Evolutionary conservation across 2,113 vertebrate species (phyloP).

Genomic region (Cyanoderma ruficeps): DNA sequence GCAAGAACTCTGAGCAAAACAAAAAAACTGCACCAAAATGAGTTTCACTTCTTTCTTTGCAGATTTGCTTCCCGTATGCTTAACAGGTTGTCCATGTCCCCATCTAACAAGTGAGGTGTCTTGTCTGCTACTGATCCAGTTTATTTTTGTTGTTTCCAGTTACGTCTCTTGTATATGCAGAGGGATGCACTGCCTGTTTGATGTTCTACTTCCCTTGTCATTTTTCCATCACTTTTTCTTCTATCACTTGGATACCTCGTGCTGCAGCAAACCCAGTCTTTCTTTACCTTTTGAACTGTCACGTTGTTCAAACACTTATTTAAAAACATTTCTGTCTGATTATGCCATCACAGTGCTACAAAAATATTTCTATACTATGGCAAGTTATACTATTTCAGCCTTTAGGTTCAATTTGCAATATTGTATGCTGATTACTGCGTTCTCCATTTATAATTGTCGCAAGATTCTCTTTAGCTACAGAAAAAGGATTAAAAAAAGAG

Average conservation of each 20-base stretch:
- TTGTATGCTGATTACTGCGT: neutral
- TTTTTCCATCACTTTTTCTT: neutral
- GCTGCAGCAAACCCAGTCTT: neutral
- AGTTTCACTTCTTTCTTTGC: neutral
- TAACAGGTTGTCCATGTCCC: neutral
- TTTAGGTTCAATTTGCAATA: neutral
- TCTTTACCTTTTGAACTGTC: neutral
- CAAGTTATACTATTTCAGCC: neutral
- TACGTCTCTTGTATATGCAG: neutral
- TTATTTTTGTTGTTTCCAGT: neutral
- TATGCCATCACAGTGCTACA: neutral
- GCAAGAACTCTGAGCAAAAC: neutral
- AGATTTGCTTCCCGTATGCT: neutral
- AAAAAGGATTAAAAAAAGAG: neutral
- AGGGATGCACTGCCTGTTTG: neutral
- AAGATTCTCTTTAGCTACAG: neutral
- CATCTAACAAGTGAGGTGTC: neutral
- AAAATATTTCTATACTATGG: neutral
- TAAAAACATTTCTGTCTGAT: neutral
- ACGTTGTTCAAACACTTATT: neutral
- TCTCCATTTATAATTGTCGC: neutral
- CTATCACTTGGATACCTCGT: neutral
- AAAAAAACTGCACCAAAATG: neutral
- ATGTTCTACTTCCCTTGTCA: neutral
- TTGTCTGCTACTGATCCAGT: neutral